Evolutionary conservation across 1,140 invertebrate genomes (phyloP).

Genomic region (Vollenhovia emeryi): DNA sequence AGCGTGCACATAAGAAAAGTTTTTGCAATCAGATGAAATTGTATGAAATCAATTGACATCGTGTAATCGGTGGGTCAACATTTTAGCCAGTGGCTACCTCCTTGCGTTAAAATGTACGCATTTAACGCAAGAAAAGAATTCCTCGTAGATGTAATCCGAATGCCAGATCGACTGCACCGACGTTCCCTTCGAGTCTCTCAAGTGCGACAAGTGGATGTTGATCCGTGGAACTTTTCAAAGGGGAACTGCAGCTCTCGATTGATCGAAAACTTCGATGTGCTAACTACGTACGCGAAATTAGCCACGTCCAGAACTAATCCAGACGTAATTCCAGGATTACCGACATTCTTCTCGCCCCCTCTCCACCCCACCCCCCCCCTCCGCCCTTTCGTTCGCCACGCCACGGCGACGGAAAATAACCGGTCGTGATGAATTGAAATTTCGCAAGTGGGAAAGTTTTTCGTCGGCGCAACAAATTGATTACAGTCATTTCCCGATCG

Average conservation of each 20-base stretch:
- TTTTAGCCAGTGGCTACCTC: no score
- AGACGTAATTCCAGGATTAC: conserved; percentile 1
- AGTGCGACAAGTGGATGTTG: background rate
- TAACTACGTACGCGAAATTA: background rate
- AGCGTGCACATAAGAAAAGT: no score
- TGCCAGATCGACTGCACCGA: background rate
- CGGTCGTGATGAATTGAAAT: conserved; percentile 25
- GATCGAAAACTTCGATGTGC: background rate
- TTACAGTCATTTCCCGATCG: conserved; percentile 48
- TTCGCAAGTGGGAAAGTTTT: conserved; percentile 30
- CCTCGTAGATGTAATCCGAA: background rate
- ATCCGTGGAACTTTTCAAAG: background rate
- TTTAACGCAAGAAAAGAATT: no score
- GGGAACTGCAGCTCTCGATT: background rate
- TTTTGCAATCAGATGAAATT: no score
- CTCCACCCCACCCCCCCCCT: no score
- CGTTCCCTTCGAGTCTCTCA: background rate
- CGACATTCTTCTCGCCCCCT: no score
- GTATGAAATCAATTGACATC: no score
- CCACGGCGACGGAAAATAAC: background rate
- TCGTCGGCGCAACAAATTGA: conserved; percentile 30
- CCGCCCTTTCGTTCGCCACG: background rate
- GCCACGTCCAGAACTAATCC: background rate
- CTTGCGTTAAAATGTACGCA: no score
- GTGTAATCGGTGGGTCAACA: no score